These are phyloP conservation scores for Neodiprion virginianus DNA, from an alignment of 1,140 invertebrate genomes.

Conservation along the genomic window DNA sequence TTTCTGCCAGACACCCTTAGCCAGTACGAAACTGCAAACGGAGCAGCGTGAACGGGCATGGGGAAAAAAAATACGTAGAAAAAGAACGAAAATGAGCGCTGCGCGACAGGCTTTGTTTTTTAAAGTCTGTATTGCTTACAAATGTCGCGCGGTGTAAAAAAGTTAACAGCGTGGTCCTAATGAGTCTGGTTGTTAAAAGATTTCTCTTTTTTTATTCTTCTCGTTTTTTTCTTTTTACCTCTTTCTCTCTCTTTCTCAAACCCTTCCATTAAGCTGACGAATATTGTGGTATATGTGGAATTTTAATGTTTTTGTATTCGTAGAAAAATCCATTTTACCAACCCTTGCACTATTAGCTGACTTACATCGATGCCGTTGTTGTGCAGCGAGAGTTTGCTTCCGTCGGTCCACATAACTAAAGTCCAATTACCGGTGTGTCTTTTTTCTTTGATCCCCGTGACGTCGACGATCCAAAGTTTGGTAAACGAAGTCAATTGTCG, in stretches of 20 bases:
- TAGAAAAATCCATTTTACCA: conserved; percentile 29
- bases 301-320: conserved; percentile 46
- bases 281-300: conserved; percentile 37
- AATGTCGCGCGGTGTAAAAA: conserved; percentile 62
- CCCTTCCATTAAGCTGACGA: conserved; percentile 28
- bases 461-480: too few relatives aligned
- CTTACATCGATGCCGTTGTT: too few relatives aligned
- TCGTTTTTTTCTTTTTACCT: conserved; percentile 13
- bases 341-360: too few relatives aligned
- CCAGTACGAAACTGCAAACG: conserved; percentile 16
- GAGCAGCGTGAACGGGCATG: conserved; percentile 17
- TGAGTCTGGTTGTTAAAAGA: conserved; percentile 63
- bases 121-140: conserved; percentile 63
- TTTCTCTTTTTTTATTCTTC: conserved; percentile 41
- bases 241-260: conserved; percentile 23
- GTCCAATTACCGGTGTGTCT: too few relatives aligned
- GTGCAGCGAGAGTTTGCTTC: too few relatives aligned
- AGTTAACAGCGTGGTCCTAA: conserved; percentile 51
- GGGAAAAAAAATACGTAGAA: conserved; percentile 16
- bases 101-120: conserved; percentile 56
- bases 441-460: too few relatives aligned
- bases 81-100: conserved; percentile 37
- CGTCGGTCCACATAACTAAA: too few relatives aligned
- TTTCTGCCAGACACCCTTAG: conserved; percentile 46
- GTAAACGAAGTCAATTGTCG: too few relatives aligned